Evolutionary conservation across 2,113 vertebrate genomes (phyloP), one percentile per base, ranked within the genome.

Genomic region (Callionymus lyra): DNA sequence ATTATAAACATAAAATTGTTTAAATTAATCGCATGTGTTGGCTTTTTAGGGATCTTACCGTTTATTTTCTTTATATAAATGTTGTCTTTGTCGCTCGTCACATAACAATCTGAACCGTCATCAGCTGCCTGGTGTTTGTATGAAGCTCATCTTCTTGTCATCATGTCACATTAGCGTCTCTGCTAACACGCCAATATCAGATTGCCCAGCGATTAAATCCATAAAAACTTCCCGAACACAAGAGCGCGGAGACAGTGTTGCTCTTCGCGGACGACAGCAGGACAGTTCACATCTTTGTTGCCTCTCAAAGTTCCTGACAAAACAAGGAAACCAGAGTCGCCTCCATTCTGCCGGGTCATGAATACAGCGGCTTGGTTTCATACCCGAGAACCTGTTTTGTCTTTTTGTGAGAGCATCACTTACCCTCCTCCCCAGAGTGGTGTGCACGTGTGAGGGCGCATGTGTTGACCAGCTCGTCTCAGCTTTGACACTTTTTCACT

Each of bases 321-420:
- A 68, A 70, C 68, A 59, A 41, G 31, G 76, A 60, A 74, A 75
- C 44, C 55, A 43, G 41, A 74, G 8, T 70, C 41, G 11, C 16
- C 17, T 47, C 63, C 32, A 50, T 77, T 66, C 68, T 77, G 61
- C 70, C 47, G 53, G 56, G 44, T 61, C 50, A 66, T 68, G 64
- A 65, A 54, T 3, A 55, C 36, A 1, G 13, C 2, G 60, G 47
- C 56, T 59, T 43, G 4, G 53, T 64, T 65, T 55, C 63, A 56
- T 50, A 68, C 35, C 6, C 51, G 32, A 61, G 46, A 72, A 72
- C 56, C 63, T 50, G 67, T 65, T 69, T 67, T 53, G 59, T 51
- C 54, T 53, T 71, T 76, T 65, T 58, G 44, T 50, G 42, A 41
- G 60, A 11, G 18, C 48, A 56, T 67, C 63, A 67, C 61, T 71